Conservation (phyloP, 2,888 invertebrate genomes). For the Meliscaeva auricollis region DNA sequence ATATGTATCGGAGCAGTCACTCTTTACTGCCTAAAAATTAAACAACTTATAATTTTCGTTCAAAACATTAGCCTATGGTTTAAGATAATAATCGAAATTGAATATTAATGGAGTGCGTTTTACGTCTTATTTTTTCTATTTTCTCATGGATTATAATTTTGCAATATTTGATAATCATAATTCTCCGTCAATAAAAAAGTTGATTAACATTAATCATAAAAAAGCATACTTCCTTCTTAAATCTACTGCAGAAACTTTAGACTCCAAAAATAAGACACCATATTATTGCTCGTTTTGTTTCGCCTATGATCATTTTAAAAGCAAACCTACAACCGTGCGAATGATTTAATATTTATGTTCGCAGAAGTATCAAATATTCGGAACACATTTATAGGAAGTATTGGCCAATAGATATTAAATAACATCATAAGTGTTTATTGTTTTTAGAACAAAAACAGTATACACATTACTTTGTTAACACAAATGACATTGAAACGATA, state of each 20-base stretch:
- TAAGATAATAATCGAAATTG: too few relatives aligned
- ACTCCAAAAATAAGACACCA: background rate
- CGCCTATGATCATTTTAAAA: background rate
- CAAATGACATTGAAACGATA: constrained; percentile 49
- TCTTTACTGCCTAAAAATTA: background rate
- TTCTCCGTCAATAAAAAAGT: background rate
- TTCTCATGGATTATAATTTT: too few relatives aligned
- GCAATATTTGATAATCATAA: background rate
- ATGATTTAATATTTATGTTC: constrained; percentile 23
- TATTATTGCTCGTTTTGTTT: background rate
- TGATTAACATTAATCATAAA: background rate
- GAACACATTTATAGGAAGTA: constrained; percentile 50
- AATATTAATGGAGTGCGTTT: too few relatives aligned
- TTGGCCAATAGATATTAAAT: constrained; percentile 18
- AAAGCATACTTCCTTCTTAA: constrained; percentile 1
- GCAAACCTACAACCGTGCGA: background rate
- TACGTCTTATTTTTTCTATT: too few relatives aligned
- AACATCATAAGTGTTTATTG: constrained; percentile 12
- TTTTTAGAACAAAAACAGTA: constrained; percentile 18
- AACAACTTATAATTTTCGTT: too few relatives aligned
- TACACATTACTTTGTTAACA: constrained; percentile 27
- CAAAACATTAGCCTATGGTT: too few relatives aligned
- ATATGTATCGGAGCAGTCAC: background rate
- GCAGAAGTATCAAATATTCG: constrained; percentile 45
- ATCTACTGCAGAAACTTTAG: background rate